phyloP scores from a whole-genome alignment of 2,888 invertebrate species.

The Phortica okadai region DNA sequence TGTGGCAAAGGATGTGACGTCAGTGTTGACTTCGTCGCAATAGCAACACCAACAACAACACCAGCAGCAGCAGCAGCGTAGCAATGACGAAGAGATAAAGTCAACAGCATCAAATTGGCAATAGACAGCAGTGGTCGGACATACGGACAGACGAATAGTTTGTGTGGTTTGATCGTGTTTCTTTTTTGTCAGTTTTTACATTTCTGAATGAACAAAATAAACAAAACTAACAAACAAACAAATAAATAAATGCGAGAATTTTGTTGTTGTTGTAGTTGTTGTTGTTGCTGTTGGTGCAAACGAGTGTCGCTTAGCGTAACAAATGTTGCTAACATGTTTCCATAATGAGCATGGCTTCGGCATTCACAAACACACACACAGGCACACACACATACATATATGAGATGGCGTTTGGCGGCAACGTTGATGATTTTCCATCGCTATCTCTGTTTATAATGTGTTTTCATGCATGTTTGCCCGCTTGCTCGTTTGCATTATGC shows the following conservation, averaged over 20 bases:
- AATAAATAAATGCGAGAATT: constrained; percentile 16
- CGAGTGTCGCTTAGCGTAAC: constrained; percentile 66
- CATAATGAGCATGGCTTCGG: constrained; percentile 55
- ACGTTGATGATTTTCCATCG: constrained; percentile 8
- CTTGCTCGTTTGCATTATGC: background rate
- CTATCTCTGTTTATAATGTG: constrained; percentile 5
- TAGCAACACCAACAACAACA: background rate
- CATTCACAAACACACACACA: background rate
- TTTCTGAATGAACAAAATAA: constrained; percentile 23
- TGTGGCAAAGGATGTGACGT: background rate
- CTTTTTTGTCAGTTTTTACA: background rate
- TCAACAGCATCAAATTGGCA: constrained; percentile 62
- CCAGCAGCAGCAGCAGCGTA: background rate
- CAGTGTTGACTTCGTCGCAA: background rate
- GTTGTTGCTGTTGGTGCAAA: constrained; percentile 11
- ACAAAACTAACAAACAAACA: constrained; percentile 6
- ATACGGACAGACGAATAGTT: background rate
- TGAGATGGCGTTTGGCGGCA: background rate
- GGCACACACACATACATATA: background rate
- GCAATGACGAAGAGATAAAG: constrained; percentile 50
- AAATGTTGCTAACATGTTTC: constrained; percentile 67
- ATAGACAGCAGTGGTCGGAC: constrained; percentile 33
- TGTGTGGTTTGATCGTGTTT: background rate
- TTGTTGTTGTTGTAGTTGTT: background rate
- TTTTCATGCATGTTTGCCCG: constrained; percentile 12